Conservation (phyloP, 2,113 vertebrate species). For the Morphnarchus princeps region DNA sequence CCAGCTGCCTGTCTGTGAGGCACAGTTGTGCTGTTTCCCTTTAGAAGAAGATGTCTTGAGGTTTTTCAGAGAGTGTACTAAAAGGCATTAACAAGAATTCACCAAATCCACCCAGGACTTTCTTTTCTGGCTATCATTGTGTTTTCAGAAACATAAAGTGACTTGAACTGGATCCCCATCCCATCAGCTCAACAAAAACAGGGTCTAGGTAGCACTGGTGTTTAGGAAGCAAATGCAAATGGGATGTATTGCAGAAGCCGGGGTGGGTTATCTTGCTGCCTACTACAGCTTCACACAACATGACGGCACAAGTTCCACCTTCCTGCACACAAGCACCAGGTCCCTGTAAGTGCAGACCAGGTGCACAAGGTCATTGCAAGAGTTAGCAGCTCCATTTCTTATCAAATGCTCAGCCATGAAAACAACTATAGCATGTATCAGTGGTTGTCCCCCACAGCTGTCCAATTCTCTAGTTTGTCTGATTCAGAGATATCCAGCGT, state of each 20-base stretch:
- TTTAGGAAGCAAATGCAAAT: background rate
- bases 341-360: background rate
- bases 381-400: background rate
- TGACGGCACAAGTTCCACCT: background rate
- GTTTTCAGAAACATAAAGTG: background rate
- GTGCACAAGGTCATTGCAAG: background rate
- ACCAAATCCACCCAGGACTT: background rate
- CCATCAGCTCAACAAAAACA: background rate
- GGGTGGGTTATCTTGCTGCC: background rate
- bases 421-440: background rate
- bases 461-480: background rate
- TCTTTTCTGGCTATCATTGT: background rate
- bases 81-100: background rate
- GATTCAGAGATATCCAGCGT: background rate
- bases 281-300: background rate
- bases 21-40: background rate
- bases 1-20: background rate
- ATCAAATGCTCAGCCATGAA: background rate
- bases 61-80: background rate
- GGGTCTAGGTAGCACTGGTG: background rate
- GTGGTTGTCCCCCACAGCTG: background rate
- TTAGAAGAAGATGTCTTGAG: background rate
- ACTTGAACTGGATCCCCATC: background rate
- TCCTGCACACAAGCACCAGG: background rate
- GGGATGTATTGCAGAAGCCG: fast-evolving